A percentile compares a stretch with the other conserved stretches of the same genome.
Conservation (phyloP, 2,113 vertebrate species). For the Hyperoodon ampullatus region DNA sequence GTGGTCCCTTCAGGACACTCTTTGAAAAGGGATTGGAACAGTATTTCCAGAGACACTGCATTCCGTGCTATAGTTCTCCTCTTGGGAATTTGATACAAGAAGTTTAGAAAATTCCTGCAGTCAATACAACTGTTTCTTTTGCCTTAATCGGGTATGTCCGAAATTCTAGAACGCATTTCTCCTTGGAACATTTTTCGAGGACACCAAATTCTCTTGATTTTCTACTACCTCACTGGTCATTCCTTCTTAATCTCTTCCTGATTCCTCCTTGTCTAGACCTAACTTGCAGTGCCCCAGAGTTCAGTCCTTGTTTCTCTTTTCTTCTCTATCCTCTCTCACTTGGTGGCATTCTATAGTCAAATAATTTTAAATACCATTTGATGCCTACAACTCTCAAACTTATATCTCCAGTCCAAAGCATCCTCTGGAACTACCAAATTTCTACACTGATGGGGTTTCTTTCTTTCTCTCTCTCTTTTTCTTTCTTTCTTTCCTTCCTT, state of each 20-base stretch:
- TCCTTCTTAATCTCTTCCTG: background rate
- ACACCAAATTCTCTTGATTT: background rate
- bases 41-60: background rate
- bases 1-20: background rate
- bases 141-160: background rate
- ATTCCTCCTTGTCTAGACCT: background rate
- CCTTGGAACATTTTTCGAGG: background rate
- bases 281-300: background rate
- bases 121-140: background rate
- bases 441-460: background rate
- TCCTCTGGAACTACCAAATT: background rate
- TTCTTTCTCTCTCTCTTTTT: background rate
- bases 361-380: background rate
- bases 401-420: background rate
- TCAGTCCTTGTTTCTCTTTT: background rate
- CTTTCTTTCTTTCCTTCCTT: no score
- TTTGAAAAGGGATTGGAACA: background rate
- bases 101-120: background rate
- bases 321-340: background rate
- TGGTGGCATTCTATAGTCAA: background rate
- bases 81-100: background rate
- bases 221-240: background rate
- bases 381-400: background rate
- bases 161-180: background rate
- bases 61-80: background rate